Base-by-base conservation (phyloP, 1,140 invertebrate genomes). In the Holotrichia oblita region DNA sequence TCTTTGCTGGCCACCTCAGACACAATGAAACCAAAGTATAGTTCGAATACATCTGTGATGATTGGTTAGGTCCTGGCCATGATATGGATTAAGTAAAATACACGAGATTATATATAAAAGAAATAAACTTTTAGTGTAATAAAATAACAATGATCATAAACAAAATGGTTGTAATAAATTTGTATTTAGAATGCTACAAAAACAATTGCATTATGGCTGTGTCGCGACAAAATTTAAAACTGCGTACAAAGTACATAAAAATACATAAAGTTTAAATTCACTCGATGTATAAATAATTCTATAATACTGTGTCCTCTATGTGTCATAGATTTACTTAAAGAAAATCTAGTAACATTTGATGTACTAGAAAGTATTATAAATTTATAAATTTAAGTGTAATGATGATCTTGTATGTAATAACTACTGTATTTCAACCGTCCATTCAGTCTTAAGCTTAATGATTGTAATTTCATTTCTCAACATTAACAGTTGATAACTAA, bases 181-280 rank as follows among this genome's bases (percentile, higher is more conserved):
- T 69, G 20, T 69, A 27, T 27, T 69, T 69, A 69, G 61, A 64
- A 69, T 69, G 61, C 61, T 69, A 69, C 24, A 69, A 69, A 69
- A 69, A 69, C 61, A 69, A 69, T 69, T 69, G 61, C 61, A 69
- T 69, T 69, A 69, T 69, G 61, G 61, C 61, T 69, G 61, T 69
- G 61, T 34, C 27, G 61, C 61, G 24, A 34, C 27, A 34, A 34
- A 34, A 34, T 34, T 34, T 34, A 2, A 34, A 34, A 34, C 27
- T 34, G 27, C 27, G 27, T 34, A 34, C 27, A 34, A 34, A 34
- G 27, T 69, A n/a, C n/a, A n/a, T n/a, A 69, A 69, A 69, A 69
- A 69, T 69, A 48, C 44, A 48, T 27, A 69, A 27, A 34, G 61
- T 69, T 64, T 22, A 27, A 69, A 69, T 22, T 9, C 27, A 69